phyloP scores from a whole-genome alignment of 1,140 invertebrate genomes.

The Brevipalpus yothersi region DNA sequence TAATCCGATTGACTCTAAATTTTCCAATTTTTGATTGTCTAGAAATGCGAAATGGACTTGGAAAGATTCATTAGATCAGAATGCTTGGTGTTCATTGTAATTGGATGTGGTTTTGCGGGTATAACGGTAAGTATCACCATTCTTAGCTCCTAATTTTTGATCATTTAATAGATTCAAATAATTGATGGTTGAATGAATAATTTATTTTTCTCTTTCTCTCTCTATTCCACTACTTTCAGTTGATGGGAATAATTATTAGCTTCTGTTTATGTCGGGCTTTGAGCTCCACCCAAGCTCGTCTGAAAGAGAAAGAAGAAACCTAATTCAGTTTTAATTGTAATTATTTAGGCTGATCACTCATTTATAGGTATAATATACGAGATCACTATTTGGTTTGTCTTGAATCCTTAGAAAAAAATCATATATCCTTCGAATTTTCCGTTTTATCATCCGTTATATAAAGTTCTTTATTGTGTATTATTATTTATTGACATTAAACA shows the following conservation, averaged over 20 bases:
- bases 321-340: too few relatives aligned
- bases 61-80: slow-evolving; percentile 51
- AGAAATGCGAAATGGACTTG: slow-evolving; percentile 41
- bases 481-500: too few relatives aligned
- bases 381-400: too few relatives aligned
- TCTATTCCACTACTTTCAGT: neutral
- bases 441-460: too few relatives aligned
- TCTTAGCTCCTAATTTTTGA: neutral
- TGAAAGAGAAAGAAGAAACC: too few relatives aligned
- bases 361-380: too few relatives aligned
- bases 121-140: slow-evolving; percentile 13
- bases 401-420: too few relatives aligned
- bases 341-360: too few relatives aligned
- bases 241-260: neutral
- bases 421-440: too few relatives aligned
- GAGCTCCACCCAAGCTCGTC: neutral
- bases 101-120: slow-evolving; percentile 21
- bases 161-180: neutral
- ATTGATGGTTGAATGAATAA: neutral
- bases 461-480: too few relatives aligned
- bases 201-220: neutral
- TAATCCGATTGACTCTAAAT: neutral
- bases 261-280: neutral
- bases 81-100: slow-evolving; percentile 37
- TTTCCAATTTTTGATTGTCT: slow-evolving; percentile 14